Evolutionary conservation across 2,113 vertebrate genomes (phyloP), one percentile per base, ranked within the genome.

Genomic region (Campylomormyrus tamandua): DNA sequence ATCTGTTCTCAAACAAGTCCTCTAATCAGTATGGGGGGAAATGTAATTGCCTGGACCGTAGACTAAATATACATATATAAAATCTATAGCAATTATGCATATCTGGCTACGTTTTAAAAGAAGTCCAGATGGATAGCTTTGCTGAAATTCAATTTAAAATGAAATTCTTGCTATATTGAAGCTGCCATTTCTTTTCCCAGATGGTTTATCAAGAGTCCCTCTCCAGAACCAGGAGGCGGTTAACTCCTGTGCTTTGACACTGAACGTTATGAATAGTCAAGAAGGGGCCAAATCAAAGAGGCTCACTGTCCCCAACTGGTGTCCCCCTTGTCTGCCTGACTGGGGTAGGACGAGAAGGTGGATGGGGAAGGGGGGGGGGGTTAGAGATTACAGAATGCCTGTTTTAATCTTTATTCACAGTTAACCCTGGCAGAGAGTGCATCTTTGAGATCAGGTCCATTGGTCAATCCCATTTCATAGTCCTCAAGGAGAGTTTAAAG

Each of bases 321-420:
- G 94, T 90, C 91, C 91, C 93, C 93, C 94, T 96, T 96, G 94
- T 96, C 92, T 92, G 21, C 92, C 93, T 92, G 94, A 94, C 94
- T 95, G 93, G 35, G 74, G 74, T 35, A 42, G 74, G 74, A 80
- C 74, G 21, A 19, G 74, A 80, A 92, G 94, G 94, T 95, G 94
- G 94, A 94, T 94, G 89, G 91, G 93, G 92, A 93, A 93, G 93
- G 93, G 94, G n/a, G 24, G 90, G 70, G 80, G 87, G 77, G 92
- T 90, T 13, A 42, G 50, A 85, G 87, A 88, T 66, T 49, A 70
- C 88, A 91, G 90, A 93, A 92, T 91, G 92, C 17, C 87, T 90
- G 48, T 90, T 91, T 91, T 96, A 96, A 96, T 96, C 96, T 95
- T 96, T 96, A 96, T 96, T 95, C 95, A 94, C 94, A 95, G 96